phyloP scores from a whole-genome alignment of 2,888 invertebrate genomes.

The Gari tellinella region DNA sequence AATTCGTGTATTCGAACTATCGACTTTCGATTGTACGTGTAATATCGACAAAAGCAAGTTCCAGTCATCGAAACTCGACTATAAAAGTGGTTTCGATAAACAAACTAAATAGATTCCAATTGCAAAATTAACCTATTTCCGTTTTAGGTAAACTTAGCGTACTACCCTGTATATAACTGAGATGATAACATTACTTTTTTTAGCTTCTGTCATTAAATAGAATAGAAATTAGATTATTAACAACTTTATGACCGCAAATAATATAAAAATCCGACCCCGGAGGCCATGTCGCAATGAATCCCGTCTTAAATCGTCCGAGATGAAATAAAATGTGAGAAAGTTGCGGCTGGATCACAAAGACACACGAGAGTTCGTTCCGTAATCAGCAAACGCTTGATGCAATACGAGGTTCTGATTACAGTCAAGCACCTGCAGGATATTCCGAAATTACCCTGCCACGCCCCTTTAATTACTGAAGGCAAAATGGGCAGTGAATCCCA shows the following conservation, averaged over 20 bases:
- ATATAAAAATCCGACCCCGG: constrained; percentile 34
- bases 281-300: constrained; percentile 18
- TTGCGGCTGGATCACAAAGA: constrained; percentile 10
- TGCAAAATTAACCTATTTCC: constrained; percentile 17
- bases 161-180: constrained; percentile 1
- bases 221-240: constrained; percentile 55
- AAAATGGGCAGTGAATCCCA: constrained; percentile 1
- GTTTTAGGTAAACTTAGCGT: too few species aligned
- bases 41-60: too few species aligned
- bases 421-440: constrained; percentile 46
- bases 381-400: constrained; percentile 17
- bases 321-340: constrained; percentile 50
- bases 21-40: too few species aligned
- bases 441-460: constrained; percentile 39
- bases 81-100: too few species aligned
- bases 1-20: too few species aligned
- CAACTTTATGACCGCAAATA: constrained; percentile 41
- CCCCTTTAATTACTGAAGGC: constrained; percentile 38
- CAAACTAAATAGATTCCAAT: too few species aligned
- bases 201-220: constrained; percentile 37
- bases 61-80: too few species aligned
- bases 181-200: constrained; percentile 1
- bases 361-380: constrained; percentile 21
- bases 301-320: constrained; percentile 16
- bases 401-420: constrained; percentile 7